Percentiles rank a stretch among this genome's conserved stretches.
phyloP scores from a whole-genome alignment of 2,888 invertebrate genomes.

The Rapana venosa region DNA sequence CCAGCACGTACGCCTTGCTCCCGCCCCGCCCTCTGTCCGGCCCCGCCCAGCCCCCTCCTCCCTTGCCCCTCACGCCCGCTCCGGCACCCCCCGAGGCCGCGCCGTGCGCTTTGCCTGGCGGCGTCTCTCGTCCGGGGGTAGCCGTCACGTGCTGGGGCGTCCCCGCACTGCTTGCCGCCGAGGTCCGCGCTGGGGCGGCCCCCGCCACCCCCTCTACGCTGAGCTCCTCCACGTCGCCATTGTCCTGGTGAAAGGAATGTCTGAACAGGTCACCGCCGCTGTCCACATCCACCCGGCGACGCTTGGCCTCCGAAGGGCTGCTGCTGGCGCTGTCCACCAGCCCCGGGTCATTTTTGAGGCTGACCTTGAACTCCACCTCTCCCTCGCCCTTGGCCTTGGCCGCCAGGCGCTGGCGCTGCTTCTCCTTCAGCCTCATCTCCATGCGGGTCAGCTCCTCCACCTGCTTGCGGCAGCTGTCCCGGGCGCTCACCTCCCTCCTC shows the following conservation, averaged over 20 bases:
- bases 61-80: neutral
- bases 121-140: neutral
- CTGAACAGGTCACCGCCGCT: constrained; percentile 48
- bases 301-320: constrained; percentile 64
- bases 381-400: constrained; percentile 41
- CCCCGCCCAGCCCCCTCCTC: neutral
- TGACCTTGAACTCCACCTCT: constrained; percentile 43
- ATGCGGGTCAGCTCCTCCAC: constrained; percentile 66
- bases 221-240: constrained; percentile 2
- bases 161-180: neutral
- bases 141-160: neutral
- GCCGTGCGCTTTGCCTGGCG: neutral
- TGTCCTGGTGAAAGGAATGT: constrained; percentile 39
- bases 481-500: constrained; percentile 52
- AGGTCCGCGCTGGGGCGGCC: constrained; percentile 3
- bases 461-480: constrained; percentile 70
- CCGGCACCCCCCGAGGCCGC: neutral
- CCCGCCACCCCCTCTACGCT: neutral
- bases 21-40: constrained; percentile 18
- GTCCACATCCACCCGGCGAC: constrained; percentile 59
- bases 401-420: constrained; percentile 45
- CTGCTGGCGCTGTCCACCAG: constrained; percentile 58
- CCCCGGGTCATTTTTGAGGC: constrained; percentile 59
- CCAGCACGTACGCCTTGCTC: constrained; percentile 11
- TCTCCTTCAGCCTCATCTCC: constrained; percentile 44